Base-by-base conservation (phyloP, 1,140 invertebrate species). In the Solenopsis invicta region DNA sequence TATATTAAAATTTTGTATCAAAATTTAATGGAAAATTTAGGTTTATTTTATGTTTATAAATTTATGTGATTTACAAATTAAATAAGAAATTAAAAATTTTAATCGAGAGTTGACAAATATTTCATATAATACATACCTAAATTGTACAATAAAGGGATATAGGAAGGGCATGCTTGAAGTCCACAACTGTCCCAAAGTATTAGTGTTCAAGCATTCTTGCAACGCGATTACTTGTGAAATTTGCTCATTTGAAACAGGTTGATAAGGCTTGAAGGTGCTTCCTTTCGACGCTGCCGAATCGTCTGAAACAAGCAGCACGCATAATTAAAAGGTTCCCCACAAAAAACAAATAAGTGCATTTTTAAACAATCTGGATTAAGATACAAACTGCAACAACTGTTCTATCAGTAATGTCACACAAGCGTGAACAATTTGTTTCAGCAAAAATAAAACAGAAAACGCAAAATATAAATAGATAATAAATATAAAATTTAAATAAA, bases 71-170 rank as follows among this genome's bases (percentile, higher is more conserved):
- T 6, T 18, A 54, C n/a, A 0, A 21, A 13, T 24, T 48, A 48
- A 54, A 72, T 34, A 52, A 52, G 24, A 52, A 50, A 50, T 66
- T 9, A 1, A 69, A 29, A 34, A 34, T 34, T 52, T 72, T 72
- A 72, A 5, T 29, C 45, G 16, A 29, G 16, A 29, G n/a, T 4
- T 2, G 34, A 18, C 13, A 18, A 29, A 67, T 29, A 50, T 10
- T 74, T 12, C 59, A 52, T 67, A 62, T 54, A 50, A 75, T 59
- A 77, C 48, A 84, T 93, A 96, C 96, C 96, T 96, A 92, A 96
- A 96, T 91, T 96, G 96, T 5, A 97, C 95, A 45, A 97, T 96
- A 91, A 97, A 97, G 0, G 96, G 96, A 90, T 96, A 96, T 0
- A 97, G 93, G 89, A 96, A 96, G 0, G 96, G 96, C 94, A 96